phyloP scores from a whole-genome alignment of 2,113 vertebrate genomes.

The Eurypyga helias region DNA sequence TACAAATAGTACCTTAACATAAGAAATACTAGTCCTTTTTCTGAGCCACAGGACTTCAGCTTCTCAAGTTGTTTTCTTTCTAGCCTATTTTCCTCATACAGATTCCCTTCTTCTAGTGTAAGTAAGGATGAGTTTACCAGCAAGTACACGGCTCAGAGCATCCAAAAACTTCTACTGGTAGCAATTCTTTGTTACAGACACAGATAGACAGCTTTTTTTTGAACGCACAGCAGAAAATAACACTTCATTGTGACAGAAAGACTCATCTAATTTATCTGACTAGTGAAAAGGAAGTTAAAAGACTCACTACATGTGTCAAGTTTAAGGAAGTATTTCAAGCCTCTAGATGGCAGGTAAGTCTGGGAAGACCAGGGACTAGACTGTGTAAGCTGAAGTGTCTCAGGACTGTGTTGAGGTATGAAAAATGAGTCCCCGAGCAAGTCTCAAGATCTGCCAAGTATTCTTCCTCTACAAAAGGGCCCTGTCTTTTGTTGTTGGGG shows the following conservation, averaged over 20 bases:
- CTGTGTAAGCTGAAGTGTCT: background rate
- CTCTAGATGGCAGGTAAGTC: background rate
- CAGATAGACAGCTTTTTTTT: background rate
- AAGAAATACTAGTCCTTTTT: background rate
- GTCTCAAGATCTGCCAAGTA: background rate
- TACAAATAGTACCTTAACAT: background rate
- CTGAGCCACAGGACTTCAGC: background rate
- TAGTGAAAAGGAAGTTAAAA: background rate
- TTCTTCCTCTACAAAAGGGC: background rate
- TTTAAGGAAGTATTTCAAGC: background rate
- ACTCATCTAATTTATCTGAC: background rate
- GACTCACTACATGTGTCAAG: background rate
- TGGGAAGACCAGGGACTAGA: background rate
- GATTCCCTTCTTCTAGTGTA: background rate
- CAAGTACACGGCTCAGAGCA: background rate
- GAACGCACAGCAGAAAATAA: background rate
- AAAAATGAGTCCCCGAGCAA: background rate
- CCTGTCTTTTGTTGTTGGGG: background rate
- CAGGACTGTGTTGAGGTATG: fast-evolving
- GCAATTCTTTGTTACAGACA: background rate
- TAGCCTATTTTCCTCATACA: background rate
- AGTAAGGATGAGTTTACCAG: background rate
- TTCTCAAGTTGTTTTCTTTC: background rate
- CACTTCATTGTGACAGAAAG: background rate
- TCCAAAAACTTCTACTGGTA: background rate